A percentile compares a stretch with the other conserved stretches of the same genome.
These are phyloP conservation scores for Pammene aurita DNA, from an alignment of 2,888 invertebrate species.

Conservation along the genomic window DNA sequence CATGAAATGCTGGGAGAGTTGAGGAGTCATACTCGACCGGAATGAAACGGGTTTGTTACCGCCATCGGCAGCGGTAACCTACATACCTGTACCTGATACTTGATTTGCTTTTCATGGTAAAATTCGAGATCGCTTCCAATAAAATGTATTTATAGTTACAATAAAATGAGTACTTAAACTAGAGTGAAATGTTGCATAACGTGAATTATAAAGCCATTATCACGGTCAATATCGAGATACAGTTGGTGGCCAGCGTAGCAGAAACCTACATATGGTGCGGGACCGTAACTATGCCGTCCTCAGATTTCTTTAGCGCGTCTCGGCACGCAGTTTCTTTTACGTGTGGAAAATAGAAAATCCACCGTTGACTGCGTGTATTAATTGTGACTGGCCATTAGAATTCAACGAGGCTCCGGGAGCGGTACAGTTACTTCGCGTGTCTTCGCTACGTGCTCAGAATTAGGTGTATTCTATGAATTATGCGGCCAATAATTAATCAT, in stretches of 20 bases:
- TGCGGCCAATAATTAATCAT: conserved; percentile 56
- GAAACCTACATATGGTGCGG: conserved; percentile 26
- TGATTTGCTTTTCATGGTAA: conserved; percentile 56
- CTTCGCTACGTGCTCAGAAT: conserved; percentile 72
- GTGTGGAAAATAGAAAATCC: conserved; percentile 83
- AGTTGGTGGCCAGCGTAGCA: conserved; percentile 5
- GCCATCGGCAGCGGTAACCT: conserved; percentile 56
- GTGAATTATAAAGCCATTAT: conserved; percentile 24
- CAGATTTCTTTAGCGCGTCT: conserved; percentile 72
- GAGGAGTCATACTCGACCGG: conserved; percentile 70
- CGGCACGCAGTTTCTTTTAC: conserved; percentile 81
- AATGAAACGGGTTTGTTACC: conserved; percentile 75
- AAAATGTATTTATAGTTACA: conserved; percentile 23
- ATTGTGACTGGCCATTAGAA: conserved; percentile 78
- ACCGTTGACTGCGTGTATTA: conserved; percentile 81
- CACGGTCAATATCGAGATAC: conserved; percentile 14
- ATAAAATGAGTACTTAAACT: conserved; percentile 6
- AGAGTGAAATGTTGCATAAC: conserved; percentile 33
- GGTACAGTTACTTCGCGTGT: conserved; percentile 81
- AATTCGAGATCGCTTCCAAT: conserved; percentile 28
- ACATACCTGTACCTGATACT: conserved; percentile 54
- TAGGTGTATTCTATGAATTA: conserved; percentile 60
- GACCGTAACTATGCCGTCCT: conserved; percentile 53
- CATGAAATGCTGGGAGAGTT: conserved; percentile 79
- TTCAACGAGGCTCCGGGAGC: conserved; percentile 71